phyloP scores from a whole-genome alignment of 2,888 invertebrate genomes.

The Limulus polyphemus region DNA sequence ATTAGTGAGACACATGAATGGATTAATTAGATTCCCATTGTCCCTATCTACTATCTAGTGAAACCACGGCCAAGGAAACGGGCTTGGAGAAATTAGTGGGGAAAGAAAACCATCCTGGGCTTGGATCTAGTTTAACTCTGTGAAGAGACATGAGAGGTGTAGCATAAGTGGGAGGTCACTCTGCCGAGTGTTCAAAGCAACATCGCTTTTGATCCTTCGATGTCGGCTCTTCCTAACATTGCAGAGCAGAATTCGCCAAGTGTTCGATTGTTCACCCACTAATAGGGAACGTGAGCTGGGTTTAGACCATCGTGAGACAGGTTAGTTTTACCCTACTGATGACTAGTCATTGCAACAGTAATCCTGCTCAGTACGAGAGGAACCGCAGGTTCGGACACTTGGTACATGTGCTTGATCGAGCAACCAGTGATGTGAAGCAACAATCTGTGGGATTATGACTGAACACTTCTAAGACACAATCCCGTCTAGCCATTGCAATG shows the following conservation, averaged over 20 bases:
- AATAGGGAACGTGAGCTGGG: constrained; percentile 54
- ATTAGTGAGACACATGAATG: constrained; percentile 9
- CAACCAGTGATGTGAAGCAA: constrained; percentile 56
- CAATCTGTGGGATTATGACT: constrained; percentile 50
- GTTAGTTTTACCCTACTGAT: constrained; percentile 51
- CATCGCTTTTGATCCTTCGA: constrained; percentile 43
- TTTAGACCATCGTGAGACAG: constrained; percentile 53
- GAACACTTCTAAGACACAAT: constrained; percentile 47
- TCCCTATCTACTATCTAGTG: constrained; percentile 10
- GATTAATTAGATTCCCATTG: constrained; percentile 9
- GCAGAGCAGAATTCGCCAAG: constrained; percentile 57
- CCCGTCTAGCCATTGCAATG: constrained; percentile 45
- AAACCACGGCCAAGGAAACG: constrained; percentile 47
- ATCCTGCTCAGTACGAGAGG: constrained; percentile 47
- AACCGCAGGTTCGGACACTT: constrained; percentile 50
- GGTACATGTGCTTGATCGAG: constrained; percentile 51
- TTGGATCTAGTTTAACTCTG: constrained; percentile 49
- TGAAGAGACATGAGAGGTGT: constrained; percentile 50
- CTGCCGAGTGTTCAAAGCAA: constrained; percentile 35
- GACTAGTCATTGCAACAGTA: constrained; percentile 43
- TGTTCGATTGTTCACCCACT: constrained; percentile 57
- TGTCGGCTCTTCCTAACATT: constrained; percentile 63
- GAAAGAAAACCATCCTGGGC: constrained; percentile 54
- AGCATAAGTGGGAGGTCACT: constrained; percentile 45
- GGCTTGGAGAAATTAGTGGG: constrained; percentile 54